These are phyloP conservation scores for Nycteola revayana DNA, from an alignment of 2,888 invertebrate species.

Conservation along the genomic window DNA sequence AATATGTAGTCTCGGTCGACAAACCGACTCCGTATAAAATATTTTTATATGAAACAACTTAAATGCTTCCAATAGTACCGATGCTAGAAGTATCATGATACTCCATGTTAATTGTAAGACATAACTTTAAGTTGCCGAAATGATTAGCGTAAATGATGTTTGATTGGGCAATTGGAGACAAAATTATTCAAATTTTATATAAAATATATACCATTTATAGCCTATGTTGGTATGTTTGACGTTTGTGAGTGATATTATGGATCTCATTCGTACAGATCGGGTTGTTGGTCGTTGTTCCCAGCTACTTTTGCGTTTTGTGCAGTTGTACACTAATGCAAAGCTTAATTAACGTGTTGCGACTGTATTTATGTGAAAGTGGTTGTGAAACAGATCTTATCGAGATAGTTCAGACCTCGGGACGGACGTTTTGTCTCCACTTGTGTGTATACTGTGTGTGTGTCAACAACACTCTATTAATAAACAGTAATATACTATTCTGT, in stretches of 20 bases:
- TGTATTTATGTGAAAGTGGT: no score
- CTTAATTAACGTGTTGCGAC: no score
- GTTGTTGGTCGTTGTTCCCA: constrained; percentile 22
- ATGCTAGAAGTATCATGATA: constrained; percentile 35
- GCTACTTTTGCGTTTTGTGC: no score
- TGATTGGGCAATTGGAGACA: constrained; percentile 59
- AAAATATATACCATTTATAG: constrained; percentile 22
- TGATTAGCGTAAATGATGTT: constrained; percentile 41
- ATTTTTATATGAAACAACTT: constrained; percentile 21
- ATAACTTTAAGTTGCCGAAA: constrained; percentile 39
- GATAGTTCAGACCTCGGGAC: constrained; percentile 21
- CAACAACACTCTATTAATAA: constrained; percentile 73
- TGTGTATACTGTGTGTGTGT: constrained; percentile 59
- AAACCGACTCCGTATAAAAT: constrained; percentile 10
- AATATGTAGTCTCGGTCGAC: constrained; percentile 16
- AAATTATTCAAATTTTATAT: constrained; percentile 30
- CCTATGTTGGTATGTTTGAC: constrained; percentile 43
- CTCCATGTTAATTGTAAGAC: constrained; percentile 46
- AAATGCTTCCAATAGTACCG: constrained; percentile 25
- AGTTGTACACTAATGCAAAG: no score
- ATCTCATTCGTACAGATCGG: constrained; percentile 59
- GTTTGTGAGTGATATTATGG: constrained; percentile 64
- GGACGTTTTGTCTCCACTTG: constrained; percentile 66
- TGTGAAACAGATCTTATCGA: constrained; percentile 7
- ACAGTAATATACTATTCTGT: constrained; percentile 59